Evolutionary conservation across 1,140 invertebrate species (phyloP).

Genomic region (Episyrphus balteatus): DNA sequence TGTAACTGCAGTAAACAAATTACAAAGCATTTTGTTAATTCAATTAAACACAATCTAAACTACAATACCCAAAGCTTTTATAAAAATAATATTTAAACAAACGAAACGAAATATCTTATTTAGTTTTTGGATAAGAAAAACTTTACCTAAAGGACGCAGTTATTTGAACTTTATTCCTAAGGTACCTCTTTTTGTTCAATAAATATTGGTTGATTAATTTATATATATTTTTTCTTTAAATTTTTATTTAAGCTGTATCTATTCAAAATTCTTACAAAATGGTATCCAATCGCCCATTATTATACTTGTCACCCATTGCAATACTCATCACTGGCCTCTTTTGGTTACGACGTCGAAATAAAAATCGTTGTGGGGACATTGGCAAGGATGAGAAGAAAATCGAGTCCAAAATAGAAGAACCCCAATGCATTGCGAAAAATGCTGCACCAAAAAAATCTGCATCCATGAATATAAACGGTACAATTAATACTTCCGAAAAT

Average conservation of each 20-base stretch:
- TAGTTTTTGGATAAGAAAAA: constrained; percentile 26
- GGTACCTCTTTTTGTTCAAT: constrained; percentile 2
- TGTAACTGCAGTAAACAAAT: no score
- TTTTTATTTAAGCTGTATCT: constrained; percentile 5
- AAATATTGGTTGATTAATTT: constrained; percentile 13
- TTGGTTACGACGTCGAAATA: constrained; percentile 37
- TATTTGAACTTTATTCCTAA: constrained; percentile 23
- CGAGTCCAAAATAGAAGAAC: not conserved
- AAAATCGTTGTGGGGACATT: constrained; percentile 27
- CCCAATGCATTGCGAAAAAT: not conserved
- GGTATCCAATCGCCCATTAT: constrained; percentile 35
- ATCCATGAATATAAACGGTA: not conserved
- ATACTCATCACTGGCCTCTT: constrained; percentile 34
- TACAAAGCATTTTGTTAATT: no score
- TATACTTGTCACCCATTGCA: constrained; percentile 36
- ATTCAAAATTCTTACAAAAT: constrained; percentile 36
- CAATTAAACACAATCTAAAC: no score
- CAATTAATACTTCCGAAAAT: not conserved
- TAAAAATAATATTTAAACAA: not conserved
- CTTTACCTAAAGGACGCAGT: constrained; percentile 6
- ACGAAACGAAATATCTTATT: constrained; percentile 25
- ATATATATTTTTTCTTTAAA: constrained; percentile 12
- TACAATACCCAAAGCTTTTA: constrained; percentile 10
- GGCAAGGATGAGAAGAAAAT: not conserved
- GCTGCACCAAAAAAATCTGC: not conserved